Conservation (phyloP, 2,888 invertebrate species). For the Drosophila neotestacea region DNA sequence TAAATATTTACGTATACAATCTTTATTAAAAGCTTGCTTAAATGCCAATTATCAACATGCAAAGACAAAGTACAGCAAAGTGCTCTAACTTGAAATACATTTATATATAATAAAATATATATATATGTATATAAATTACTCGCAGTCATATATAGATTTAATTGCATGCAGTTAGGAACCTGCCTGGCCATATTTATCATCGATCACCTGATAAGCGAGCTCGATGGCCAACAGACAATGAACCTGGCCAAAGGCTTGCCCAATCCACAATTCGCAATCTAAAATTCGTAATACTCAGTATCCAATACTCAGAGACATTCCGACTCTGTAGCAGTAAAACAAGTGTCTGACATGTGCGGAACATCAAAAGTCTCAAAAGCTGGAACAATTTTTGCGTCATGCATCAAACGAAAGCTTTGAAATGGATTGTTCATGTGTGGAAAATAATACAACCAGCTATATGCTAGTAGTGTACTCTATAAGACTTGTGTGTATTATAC, state of each 20-base stretch:
- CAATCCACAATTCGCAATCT: slow-evolving; percentile 11
- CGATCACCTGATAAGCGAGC: slow-evolving; percentile 63
- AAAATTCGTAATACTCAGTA: slow-evolving; percentile 3
- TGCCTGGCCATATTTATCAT: slow-evolving; percentile 55
- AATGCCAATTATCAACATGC: slow-evolving; percentile 51
- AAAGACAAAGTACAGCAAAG: slow-evolving; percentile 47
- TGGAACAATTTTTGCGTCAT: slow-evolving; percentile 41
- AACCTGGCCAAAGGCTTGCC: slow-evolving; percentile 28
- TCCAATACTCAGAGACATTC: slow-evolving; percentile 8
- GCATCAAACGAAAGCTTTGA: slow-evolving; percentile 10
- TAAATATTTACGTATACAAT: slow-evolving; percentile 15
- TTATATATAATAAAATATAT: slow-evolving; percentile 1
- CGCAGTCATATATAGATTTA: slow-evolving; percentile 5
- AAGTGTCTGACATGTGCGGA: slow-evolving; percentile 41
- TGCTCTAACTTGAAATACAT: slow-evolving; percentile 54
- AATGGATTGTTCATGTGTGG: not conserved
- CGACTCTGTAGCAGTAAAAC: slow-evolving; percentile 20
- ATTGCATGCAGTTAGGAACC: slow-evolving; percentile 39
- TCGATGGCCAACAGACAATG: slow-evolving; percentile 19
- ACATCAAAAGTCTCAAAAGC: slow-evolving; percentile 30
- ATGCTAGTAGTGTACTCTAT: not conserved
- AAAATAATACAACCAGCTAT: slow-evolving; percentile 6
- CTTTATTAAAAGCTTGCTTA: slow-evolving; percentile 38
- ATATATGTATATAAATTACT: slow-evolving; percentile 4
- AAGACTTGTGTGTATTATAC: not conserved